Base-by-base conservation (phyloP, 2,113 vertebrate species). In the Rhinichthys klamathensis region DNA sequence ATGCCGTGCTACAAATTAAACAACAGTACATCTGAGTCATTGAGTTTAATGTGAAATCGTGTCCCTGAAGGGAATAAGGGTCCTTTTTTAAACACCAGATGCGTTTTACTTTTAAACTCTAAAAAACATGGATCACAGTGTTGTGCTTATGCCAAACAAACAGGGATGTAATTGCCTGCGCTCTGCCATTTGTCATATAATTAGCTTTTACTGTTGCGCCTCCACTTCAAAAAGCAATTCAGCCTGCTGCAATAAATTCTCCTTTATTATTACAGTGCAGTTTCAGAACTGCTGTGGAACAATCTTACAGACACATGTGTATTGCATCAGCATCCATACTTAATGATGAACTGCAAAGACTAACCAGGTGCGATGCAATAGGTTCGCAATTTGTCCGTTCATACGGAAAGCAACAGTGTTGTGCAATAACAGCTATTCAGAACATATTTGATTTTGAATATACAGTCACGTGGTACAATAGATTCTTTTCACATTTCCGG, bases 141-240 rank as follows among this genome's bases (percentile, higher is more conserved):
- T 46, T 46, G 13, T 46, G 58, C 35, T 46, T 46, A 46, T 65
- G 78, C 38, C 38, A 30, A 63, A 74, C 15, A 21, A 30, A 80
- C 58, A 27, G 35, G 13, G 38, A 65, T 80, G n/a, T 46, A 18
- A 63, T 80, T 63, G 35, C 38, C 35, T 61, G 35, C 7, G 11
- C 51, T 58, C 18, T 58, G 32, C 41, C 35, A 80, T 80, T 80
- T 80, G 78, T 63, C 78, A 63, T 56, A 58, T 78, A 78, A 78
- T 78, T 78, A 78, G 51, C 49, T 78, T 58, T 78, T 78, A 58
- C 75, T 58, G 75, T 78, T 58, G 11, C 6, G 6, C 54, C 58
- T 78, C 51, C 51, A 78, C 51, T 56, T 56, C 11, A 78, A 32
- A 78, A 23, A 78, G 72, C 72, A 74, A 78, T 78, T 78, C 21